A percentile compares a stretch with the other conserved stretches of the same genome.
These are phyloP conservation scores for Saxicola maurus DNA, from an alignment of 2,797 vertebrate species.

Conservation along the genomic window DNA sequence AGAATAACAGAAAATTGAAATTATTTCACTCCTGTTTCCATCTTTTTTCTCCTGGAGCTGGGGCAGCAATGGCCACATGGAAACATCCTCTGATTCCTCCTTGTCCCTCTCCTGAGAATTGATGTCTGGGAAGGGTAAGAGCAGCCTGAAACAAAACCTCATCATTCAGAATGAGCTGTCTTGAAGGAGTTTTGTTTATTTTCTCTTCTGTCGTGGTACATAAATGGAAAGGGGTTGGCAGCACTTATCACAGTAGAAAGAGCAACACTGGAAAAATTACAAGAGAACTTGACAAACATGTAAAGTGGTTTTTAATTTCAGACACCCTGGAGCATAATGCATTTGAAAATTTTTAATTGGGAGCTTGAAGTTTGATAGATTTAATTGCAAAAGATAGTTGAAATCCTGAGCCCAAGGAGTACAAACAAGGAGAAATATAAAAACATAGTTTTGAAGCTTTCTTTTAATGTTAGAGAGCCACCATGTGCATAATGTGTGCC, in stretches of 20 bases:
- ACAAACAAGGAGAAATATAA: not conserved
- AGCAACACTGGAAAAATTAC: slow-evolving; percentile 28
- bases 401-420: not conserved
- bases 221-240: slow-evolving; percentile 6
- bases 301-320: slow-evolving; percentile 48
- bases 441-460: not conserved
- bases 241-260: slow-evolving; percentile 38
- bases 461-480: slow-evolving; percentile 54
- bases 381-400: slow-evolving; percentile 51
- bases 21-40: not conserved
- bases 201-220: not conserved
- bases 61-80: rapidly evolving
- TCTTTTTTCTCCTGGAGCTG: not conserved
- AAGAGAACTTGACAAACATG: slow-evolving; percentile 39
- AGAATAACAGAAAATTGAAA: not conserved
- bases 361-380: slow-evolving; percentile 50
- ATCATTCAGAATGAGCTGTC: not conserved
- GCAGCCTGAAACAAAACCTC: not conserved
- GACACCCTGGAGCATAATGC: slow-evolving; percentile 44
- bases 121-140: not conserved
- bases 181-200: not conserved
- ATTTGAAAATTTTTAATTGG: slow-evolving; percentile 53
- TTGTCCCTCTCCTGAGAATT: not conserved
- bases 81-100: not conserved
- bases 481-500: slow-evolving; percentile 11